Evolutionary conservation across 2,888 invertebrate genomes (phyloP).

Genomic region (Drosophila cyrtoloma): DNA sequence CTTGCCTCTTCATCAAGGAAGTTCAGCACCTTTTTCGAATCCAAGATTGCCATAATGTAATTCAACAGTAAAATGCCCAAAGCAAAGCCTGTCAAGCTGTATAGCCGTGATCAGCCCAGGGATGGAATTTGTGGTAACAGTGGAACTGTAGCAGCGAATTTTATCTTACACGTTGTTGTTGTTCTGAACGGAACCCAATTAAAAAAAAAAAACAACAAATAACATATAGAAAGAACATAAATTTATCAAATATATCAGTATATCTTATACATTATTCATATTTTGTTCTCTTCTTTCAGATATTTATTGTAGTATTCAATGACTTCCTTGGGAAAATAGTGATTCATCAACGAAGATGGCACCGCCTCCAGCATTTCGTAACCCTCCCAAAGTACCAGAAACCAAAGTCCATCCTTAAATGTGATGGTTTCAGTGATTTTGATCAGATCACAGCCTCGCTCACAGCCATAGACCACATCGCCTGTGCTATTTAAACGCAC

Average conservation of each 20-base stretch:
- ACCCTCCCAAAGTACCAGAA: slow-evolving; percentile 20
- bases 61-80: too few species aligned
- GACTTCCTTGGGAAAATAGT: neutral
- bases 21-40: too few species aligned
- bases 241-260: neutral
- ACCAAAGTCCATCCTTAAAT: neutral
- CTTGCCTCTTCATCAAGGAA: too few species aligned
- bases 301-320: neutral
- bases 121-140: too few species aligned
- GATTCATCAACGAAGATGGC: neutral
- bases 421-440: neutral
- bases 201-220: too few species aligned
- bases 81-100: too few species aligned
- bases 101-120: too few species aligned
- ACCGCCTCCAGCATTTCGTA: slow-evolving; percentile 12
- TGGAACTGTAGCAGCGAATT: too few species aligned
- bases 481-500: slow-evolving; percentile 5
- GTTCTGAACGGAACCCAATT: too few species aligned
- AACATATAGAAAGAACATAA: too few species aligned
- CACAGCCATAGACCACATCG: slow-evolving; percentile 11
- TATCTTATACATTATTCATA: neutral
- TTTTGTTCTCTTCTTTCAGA: neutral
- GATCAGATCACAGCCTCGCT: slow-evolving; percentile 8
- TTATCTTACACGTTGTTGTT: too few species aligned
- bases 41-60: too few species aligned